Evolutionary conservation across 2,888 invertebrate genomes (phyloP).

Genomic region (Hypselothyrea guttata): DNA sequence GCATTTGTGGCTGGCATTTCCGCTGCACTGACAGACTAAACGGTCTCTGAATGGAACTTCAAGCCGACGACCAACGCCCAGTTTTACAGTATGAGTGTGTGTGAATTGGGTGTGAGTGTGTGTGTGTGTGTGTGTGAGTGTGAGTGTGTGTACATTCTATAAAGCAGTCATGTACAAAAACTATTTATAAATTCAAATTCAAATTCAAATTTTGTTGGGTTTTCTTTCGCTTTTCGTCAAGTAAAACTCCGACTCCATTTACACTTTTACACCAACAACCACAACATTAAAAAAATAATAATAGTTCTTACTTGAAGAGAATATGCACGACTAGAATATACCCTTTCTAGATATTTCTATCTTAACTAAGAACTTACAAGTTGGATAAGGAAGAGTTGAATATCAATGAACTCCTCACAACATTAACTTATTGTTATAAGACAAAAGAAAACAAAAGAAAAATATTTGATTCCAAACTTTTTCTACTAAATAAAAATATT

Average conservation of each 20-base stretch:
- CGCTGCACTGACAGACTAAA: slow-evolving; percentile 50
- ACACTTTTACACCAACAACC: slow-evolving; percentile 43
- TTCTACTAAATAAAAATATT: too few relatives aligned
- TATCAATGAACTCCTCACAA: too few relatives aligned
- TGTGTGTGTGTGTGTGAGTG: neutral
- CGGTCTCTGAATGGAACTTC: slow-evolving; percentile 41
- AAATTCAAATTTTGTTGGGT: slow-evolving; percentile 58
- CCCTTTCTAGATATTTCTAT: too few relatives aligned
- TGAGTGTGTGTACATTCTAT: slow-evolving; percentile 32
- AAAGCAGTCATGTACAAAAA: slow-evolving; percentile 26
- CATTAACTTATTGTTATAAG: too few relatives aligned
- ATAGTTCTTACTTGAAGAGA: slow-evolving; percentile 3
- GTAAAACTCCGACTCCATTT: slow-evolving; percentile 24
- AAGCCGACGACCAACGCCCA: slow-evolving; percentile 45
- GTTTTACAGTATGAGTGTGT: neutral
- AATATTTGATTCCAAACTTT: too few relatives aligned
- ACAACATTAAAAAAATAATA: slow-evolving; percentile 21
- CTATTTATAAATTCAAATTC: too few relatives aligned
- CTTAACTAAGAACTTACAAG: too few relatives aligned
- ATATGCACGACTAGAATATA: slow-evolving; percentile 10
- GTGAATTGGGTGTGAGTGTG: too few relatives aligned
- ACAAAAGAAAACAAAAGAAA: too few relatives aligned
- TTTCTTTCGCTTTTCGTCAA: neutral
- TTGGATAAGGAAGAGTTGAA: too few relatives aligned
- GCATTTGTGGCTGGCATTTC: slow-evolving; percentile 51